Evolutionary conservation across 2,888 invertebrate genomes (phyloP), one percentile per base, ranked within the genome.

Genomic region (Aphodius granarius): DNA sequence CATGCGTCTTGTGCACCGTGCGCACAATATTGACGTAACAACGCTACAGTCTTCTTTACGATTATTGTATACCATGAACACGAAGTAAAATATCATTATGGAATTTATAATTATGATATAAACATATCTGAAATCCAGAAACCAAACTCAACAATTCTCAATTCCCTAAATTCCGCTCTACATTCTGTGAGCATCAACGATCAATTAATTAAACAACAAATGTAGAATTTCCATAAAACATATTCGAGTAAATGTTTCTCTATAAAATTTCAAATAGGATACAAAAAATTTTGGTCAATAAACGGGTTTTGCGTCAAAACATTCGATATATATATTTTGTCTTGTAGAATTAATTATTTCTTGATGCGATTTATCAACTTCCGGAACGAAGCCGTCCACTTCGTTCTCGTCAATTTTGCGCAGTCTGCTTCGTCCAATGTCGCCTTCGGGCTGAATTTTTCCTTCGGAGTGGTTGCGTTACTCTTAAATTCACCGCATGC

Each of bases 321-420:
- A 19, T 20, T 43, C 13, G 43, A 43, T 43, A 71, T 20, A 66
- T 43, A 43, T 43, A 9, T 43, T 13, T 43, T 43, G 6, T 43
- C 2, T 43, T 43, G 2, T 71, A 17, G n/a, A 62, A 62, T 73
- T 63, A 20, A 75, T 81, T 84, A 87, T 78, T 87, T 87, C 77
- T 81, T 85, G 76, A 87, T 87, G 74, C 84, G 84, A 81, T 84
- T 85, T 75, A 89, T 89, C 63, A 91, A 85, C 81, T 90, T 90
- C 70, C 91, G 87, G 84, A 91, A 91, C 3, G 91, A 91, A 0
- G 91, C 89, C 17, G 91, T 91, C 91, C 91, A 91, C 80, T 88
- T 89, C 70, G 91, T 90, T 16, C 90, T 87, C 9, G 86, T 88
- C 75, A 90, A 83, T 81, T 87, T 86, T 79, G 86, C 87, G 81